A percentile compares a stretch with the other conserved stretches of the same genome.
Evolutionary conservation across 2,888 invertebrate species (phyloP).

Genomic region (Melieria omissa): DNA sequence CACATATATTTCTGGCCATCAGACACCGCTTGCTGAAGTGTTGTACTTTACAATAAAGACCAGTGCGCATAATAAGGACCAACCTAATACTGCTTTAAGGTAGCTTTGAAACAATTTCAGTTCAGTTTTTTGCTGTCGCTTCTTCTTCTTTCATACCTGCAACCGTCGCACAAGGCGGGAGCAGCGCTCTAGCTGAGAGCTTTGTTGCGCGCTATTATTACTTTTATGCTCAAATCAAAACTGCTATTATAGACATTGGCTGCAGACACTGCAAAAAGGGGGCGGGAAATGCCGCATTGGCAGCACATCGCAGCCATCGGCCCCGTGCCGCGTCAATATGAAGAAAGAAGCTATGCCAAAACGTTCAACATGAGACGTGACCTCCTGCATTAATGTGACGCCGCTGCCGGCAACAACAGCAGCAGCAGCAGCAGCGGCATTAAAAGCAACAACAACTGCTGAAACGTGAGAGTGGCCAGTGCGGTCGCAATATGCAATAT

Average conservation of each 20-base stretch:
- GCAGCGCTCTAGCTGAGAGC: not conserved
- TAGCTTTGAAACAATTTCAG: too few species aligned
- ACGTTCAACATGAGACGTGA: too few species aligned
- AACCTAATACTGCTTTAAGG: too few species aligned
- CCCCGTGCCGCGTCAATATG: not conserved
- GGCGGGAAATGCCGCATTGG: not conserved
- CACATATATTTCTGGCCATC: too few species aligned
- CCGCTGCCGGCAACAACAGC: not conserved
- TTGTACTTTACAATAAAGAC: too few species aligned
- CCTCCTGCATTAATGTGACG: too few species aligned
- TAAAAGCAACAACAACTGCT: not conserved
- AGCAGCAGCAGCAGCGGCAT: not conserved
- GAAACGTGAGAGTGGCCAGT: not conserved
- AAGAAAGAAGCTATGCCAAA: not conserved
- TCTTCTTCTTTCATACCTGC: not conserved
- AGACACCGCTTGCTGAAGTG: too few species aligned
- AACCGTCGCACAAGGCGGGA: not conserved
- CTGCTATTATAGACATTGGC: constrained; percentile 40
- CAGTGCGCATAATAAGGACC: too few species aligned
- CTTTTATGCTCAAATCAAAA: constrained; percentile 40
- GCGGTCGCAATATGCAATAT: too few species aligned
- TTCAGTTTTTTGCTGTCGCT: too few species aligned
- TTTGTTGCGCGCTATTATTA: constrained; percentile 30
- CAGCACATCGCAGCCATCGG: not conserved
- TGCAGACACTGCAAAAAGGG: not conserved